Conservation (phyloP, 2,797 vertebrate genomes). For the Syndactyla subalaris region DNA sequence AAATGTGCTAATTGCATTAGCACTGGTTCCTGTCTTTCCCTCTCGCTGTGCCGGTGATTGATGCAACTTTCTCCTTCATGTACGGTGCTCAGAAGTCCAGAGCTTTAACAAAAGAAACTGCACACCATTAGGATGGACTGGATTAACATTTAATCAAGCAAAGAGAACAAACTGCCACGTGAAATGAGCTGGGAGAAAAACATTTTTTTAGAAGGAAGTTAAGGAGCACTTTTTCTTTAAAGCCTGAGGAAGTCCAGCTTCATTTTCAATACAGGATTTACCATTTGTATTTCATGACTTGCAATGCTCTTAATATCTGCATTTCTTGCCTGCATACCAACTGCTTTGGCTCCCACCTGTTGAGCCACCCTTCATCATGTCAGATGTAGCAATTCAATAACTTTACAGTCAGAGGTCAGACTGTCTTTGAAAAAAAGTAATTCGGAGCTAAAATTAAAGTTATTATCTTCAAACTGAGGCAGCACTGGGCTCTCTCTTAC, state of each 20-base stretch:
- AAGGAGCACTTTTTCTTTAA: not conserved
- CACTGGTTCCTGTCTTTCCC: not conserved
- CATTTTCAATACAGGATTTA: not conserved
- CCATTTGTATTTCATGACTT: not conserved
- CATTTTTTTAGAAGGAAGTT: not conserved
- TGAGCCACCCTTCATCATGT: slow-evolving; percentile 67
- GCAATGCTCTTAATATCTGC: slow-evolving; percentile 66
- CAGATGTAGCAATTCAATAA: slow-evolving; percentile 78
- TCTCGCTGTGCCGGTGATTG: not conserved
- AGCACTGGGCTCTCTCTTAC: not conserved
- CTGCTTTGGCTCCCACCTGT: slow-evolving; percentile 53
- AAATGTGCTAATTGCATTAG: slow-evolving; percentile 25
- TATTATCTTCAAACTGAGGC: slow-evolving; percentile 79
- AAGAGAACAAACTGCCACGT: not conserved
- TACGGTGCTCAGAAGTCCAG: not conserved
- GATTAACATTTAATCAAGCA: slow-evolving; percentile 14
- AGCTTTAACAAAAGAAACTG: not conserved
- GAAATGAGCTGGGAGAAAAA: not conserved
- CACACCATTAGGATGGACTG: not conserved
- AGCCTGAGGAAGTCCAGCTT: not conserved
- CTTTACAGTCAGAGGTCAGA: slow-evolving; percentile 79
- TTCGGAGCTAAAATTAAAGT: slow-evolving; percentile 81
- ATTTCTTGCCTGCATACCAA: slow-evolving; percentile 41
- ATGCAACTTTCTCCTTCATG: not conserved
- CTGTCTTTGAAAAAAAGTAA: slow-evolving; percentile 81